Percentiles rank a stretch among this genome's conserved stretches.
Conservation (phyloP, 2,797 vertebrate species). For the Neosilurus mollespiculum region DNA sequence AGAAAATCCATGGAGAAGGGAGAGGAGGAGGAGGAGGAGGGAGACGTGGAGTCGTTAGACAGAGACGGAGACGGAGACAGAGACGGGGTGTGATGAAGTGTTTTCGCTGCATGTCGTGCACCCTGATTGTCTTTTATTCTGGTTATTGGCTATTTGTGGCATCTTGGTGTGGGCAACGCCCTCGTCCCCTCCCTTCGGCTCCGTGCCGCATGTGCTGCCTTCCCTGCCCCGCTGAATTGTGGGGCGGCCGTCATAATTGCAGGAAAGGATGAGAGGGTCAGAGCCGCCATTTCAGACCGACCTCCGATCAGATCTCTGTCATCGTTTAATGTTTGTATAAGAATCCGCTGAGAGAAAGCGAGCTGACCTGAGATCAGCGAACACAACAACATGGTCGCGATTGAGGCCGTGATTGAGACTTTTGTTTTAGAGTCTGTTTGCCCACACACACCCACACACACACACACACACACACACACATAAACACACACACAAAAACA, state of each 20-base stretch:
- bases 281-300: conserved; percentile 22
- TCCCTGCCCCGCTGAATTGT: conserved; percentile 22
- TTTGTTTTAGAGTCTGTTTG: conserved; percentile 38
- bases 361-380: conserved; percentile 42
- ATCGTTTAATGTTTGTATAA: not conserved
- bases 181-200: conserved; percentile 24
- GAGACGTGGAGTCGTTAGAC: not conserved
- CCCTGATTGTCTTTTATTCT: conserved; percentile 21
- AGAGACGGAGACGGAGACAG: not conserved
- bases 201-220: conserved; percentile 22
- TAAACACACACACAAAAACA: not conserved
- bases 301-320: conserved; percentile 30
- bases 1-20: conserved; percentile 9
- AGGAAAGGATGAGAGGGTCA: conserved; percentile 33
- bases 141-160: conserved; percentile 37
- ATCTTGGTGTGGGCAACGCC: conserved; percentile 21
- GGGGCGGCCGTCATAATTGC: conserved; percentile 22
- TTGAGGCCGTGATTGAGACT: conserved; percentile 30
- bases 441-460: not conserved
- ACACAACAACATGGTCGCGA: conserved; percentile 1
- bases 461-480: not conserved
- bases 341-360: not conserved
- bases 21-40: conserved; percentile 14
- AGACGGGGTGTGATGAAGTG: not conserved
- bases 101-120: not conserved